Evolutionary conservation across 2,113 vertebrate genomes (phyloP), one percentile per base, ranked within the genome.

Genomic region (Sakesphorus luctuosus): DNA sequence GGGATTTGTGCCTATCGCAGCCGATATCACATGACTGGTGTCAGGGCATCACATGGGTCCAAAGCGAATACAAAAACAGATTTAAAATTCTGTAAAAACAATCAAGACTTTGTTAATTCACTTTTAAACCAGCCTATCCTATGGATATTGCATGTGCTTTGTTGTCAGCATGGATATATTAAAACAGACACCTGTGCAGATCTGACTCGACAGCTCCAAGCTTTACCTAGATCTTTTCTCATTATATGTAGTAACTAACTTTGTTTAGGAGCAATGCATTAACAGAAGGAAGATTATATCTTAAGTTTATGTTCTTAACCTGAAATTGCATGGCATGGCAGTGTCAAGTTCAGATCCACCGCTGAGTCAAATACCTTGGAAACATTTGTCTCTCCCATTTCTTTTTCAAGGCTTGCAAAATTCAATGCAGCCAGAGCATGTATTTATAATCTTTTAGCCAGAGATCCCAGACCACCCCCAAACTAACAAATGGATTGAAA

Each of bases 1-100:
- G 97, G 98, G 98, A 98, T 98, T 98, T 98, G 98, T 98, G 97
- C 98, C 97, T 98, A 98, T 98, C 96, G 84, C 97, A 98, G 97
- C 97, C 90, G 43, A 44, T 97, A 97, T 98, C 98, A 98, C 98
- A 98, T 98, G 98, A 98, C 97, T 25, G 73, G 96, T 98, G 97
- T 98, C 96, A 98, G 96, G 96, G 93, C 97, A 97, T 98, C 98
- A 98, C 98, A 98, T 98, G 98, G 98, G 97, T 95, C 96, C 91
- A 96, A 97, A 97, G 95, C 31, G 94, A 98, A 97, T 94, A 97
- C 97, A 98, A 97, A 98, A 97, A 94, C 93, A 97, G 96, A 98
- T 98, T 95, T 97, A 97, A 98, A 98, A 97, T 97, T 91, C 96
- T 96, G 83, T 90, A 97, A 97, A 95, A 98, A 97, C 97, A 98